A percentile compares a stretch with the other conserved stretches of the same genome.
Conservation (phyloP, 1,140 invertebrate species). For the Nebria ingens region DNA sequence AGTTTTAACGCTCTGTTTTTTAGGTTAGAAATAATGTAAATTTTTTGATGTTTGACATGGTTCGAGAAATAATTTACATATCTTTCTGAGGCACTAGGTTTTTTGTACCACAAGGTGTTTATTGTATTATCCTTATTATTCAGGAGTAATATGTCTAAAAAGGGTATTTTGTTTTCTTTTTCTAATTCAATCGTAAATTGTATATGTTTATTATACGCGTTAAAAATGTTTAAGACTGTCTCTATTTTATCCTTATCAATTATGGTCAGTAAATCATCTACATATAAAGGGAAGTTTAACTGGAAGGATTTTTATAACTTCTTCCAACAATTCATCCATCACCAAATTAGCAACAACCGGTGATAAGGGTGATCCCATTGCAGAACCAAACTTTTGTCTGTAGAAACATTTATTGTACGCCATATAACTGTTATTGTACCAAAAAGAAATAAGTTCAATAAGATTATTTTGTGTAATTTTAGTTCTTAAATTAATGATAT, state of each 20-base stretch:
- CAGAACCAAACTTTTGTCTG: not conserved
- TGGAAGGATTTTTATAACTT: not conserved
- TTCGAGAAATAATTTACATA: too few relatives aligned
- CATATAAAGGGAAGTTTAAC: not conserved
- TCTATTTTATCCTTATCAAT: too few relatives aligned
- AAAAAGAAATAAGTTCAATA: not conserved
- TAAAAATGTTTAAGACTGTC: not conserved
- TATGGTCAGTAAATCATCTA: not conserved
- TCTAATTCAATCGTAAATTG: not conserved
- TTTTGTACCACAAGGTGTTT: too few relatives aligned
- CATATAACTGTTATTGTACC: not conserved
- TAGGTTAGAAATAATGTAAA: too few relatives aligned
- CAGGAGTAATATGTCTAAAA: not conserved
- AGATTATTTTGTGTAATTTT: not conserved
- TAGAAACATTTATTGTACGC: not conserved
- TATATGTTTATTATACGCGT: not conserved
- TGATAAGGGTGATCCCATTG: not conserved
- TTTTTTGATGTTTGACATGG: too few relatives aligned
- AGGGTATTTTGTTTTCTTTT: not conserved
- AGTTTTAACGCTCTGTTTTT: too few relatives aligned
- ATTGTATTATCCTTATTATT: too few relatives aligned
- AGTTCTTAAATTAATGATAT: not conserved
- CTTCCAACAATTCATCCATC: not conserved
- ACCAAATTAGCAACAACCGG: not conserved
- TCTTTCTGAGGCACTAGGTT: too few relatives aligned